Base-by-base conservation (phyloP, 1,140 invertebrate genomes). In the Drosophila bocqueti region DNA sequence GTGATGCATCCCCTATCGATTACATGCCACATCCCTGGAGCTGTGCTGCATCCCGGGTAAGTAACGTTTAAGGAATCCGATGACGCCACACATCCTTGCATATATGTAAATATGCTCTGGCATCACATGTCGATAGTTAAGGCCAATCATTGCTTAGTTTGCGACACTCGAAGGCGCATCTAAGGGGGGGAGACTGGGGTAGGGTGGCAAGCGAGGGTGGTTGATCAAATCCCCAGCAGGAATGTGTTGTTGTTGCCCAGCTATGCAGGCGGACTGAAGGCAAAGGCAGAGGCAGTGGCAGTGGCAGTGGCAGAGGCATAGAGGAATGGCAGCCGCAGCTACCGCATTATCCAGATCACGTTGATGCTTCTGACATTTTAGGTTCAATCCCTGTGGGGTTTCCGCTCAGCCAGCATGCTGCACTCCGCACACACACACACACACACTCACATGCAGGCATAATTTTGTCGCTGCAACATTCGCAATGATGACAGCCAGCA, bases 361-460 rank as follows among this genome's bases (percentile, higher is more conserved):
- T 76, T 86, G 83, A 89, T 86, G 84, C 72, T 72, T 90, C 81
- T 87, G 84, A 87, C 85, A 78, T 90, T 87, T 87, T 87, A 90
- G 78, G 84, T 90, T 87, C 84, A 87, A 90, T 87, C 84, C 84
- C 85, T 81, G 77, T 50, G 81, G 85, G 81, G 68, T 50, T 84
- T 77, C 77, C 72, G 61, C 54, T 79, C 57, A 69, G 74, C 55
- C 71, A 74, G 55, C 60, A 76, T 75, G 42, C 47, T 54, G 52
- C 63, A 68, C 52, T 79, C 58, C 55, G 45, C 60, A 59, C 61
- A 46, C 38, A 26, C 65, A 46, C 38, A 26, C 65, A 66, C 36
- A 52, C 34, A 50, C 4, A 62, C 34, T 61, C 24, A 49, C 40
- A 59, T 57, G 60, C 55, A 79, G 82, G 83, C 82, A 85, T 85